A percentile compares a stretch with the other conserved stretches of the same genome.
phyloP scores from a whole-genome alignment of 2,797 vertebrate species.

The Delichon dasypus region DNA sequence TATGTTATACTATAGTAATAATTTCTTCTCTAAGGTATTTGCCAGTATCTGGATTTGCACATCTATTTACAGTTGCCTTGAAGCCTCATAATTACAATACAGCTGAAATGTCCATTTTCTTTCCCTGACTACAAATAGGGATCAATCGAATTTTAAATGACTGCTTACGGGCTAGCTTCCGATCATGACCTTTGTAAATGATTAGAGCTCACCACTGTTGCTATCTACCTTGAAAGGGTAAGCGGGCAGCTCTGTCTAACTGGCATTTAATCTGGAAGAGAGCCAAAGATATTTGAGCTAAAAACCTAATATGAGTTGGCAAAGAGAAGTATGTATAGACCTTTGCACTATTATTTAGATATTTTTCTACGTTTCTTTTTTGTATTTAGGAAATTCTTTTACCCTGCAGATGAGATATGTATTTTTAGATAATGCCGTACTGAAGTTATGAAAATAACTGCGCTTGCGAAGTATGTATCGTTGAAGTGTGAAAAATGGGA shows the following conservation, averaged over 20 bases:
- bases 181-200: slow-evolving; percentile 96
- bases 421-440: background rate
- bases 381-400: background rate
- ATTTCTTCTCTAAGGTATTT: slow-evolving; percentile 80
- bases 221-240: slow-evolving; percentile 86
- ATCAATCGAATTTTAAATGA: slow-evolving; percentile 89
- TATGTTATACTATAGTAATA: slow-evolving; percentile 73
- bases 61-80: slow-evolving; percentile 84
- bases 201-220: slow-evolving; percentile 84
- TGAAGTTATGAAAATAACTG: background rate
- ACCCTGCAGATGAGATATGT: background rate
- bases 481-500: background rate
- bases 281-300: slow-evolving; percentile 80
- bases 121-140: slow-evolving; percentile 83
- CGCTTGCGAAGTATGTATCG: background rate
- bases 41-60: slow-evolving; percentile 76
- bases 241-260: slow-evolving; percentile 78
- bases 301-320: slow-evolving; percentile 79
- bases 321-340: slow-evolving; percentile 70
- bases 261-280: slow-evolving; percentile 87
- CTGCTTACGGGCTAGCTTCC: slow-evolving; percentile 82
- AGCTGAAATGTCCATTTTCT: slow-evolving; percentile 84
- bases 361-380: background rate
- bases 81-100: slow-evolving; percentile 85
- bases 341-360: slow-evolving; percentile 49